A percentile compares a stretch with the other conserved stretches of the same genome.
Conservation (phyloP, 2,888 invertebrate genomes). For the Stenichneumon culpator region DNA sequence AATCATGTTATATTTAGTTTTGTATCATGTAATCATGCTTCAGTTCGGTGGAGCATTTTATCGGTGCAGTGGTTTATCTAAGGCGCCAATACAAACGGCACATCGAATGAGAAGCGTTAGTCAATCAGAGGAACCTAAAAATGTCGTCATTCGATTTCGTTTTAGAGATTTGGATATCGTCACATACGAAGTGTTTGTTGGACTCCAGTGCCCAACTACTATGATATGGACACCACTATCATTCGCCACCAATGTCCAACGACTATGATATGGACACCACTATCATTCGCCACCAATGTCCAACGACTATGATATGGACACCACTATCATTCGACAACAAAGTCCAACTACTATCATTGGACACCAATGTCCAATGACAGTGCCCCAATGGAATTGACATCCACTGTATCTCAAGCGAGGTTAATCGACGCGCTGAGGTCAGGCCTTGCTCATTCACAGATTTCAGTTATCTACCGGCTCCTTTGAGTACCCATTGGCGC, state of each 20-base stretch:
- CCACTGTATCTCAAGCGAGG: neutral
- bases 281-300: neutral
- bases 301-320: neutral
- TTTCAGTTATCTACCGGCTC: neutral
- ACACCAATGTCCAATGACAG: neutral
- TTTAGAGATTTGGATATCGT: neutral
- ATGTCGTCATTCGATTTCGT: neutral
- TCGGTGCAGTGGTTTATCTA: no score
- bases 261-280: neutral
- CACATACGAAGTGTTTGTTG: neutral
- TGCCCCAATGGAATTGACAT: neutral
- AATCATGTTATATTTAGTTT: conserved; percentile 3
- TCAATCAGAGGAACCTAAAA: neutral
- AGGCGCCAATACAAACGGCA: neutral
- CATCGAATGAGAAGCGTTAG: neutral
- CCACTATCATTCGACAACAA: neutral
- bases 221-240: neutral
- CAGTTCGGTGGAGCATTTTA: neutral
- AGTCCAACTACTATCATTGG: neutral
- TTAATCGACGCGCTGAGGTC: neutral
- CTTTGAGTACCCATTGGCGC: neutral
- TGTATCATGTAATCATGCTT: neutral
- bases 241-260: neutral
- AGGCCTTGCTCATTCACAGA: neutral
- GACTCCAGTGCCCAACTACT: neutral